These are phyloP conservation scores for Papilio dardanus DNA, from an alignment of 1,140 invertebrate species.

Conservation along the genomic window DNA sequence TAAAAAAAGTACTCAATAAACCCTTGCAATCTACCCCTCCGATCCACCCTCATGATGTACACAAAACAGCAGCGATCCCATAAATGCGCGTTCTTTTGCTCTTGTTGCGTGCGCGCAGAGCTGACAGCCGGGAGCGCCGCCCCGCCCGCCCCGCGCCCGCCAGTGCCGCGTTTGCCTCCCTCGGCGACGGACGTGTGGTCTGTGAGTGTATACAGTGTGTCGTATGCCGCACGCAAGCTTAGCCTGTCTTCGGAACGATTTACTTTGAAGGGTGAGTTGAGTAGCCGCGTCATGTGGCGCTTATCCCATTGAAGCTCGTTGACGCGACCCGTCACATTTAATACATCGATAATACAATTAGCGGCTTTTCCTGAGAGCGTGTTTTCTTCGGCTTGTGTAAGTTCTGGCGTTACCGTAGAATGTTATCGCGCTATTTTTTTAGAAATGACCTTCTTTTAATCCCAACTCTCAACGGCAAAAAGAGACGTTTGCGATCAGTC, in stretches of 20 bases:
- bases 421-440: not conserved
- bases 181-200: not conserved
- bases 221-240: not conserved
- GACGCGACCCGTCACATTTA: conserved; percentile 8
- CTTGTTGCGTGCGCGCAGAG: conserved; percentile 6
- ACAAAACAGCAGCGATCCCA: not conserved
- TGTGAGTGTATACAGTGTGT: not conserved
- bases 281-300: conserved; percentile 3
- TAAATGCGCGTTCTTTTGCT: not conserved
- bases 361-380: not conserved
- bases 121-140: not conserved
- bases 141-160: not conserved
- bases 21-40: not conserved
- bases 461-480: not conserved
- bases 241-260: not conserved
- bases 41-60: not conserved
- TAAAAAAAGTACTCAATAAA: not conserved
- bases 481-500: no score
- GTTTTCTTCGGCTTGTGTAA: not conserved
- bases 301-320: conserved; percentile 15
- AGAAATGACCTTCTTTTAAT: not conserved
- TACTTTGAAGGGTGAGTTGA: conserved; percentile 14
- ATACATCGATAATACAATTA: not conserved
- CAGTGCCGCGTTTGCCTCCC: not conserved
- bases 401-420: not conserved